Evolutionary conservation across 1,140 invertebrate species (phyloP).

Genomic region (Asobara japonica): DNA sequence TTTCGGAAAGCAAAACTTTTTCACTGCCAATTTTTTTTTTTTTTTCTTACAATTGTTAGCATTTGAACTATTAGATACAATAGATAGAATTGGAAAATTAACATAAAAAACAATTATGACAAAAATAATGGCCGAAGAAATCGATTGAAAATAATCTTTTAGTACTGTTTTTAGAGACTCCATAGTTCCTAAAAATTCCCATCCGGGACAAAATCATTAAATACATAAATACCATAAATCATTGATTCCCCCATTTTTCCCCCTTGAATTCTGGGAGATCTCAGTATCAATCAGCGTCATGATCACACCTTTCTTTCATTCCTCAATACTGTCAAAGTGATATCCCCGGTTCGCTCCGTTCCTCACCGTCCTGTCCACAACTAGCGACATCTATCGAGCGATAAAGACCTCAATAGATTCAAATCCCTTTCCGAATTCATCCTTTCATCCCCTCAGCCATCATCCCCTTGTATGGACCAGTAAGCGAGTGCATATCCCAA

Average conservation of each 20-base stretch:
- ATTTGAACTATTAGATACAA: too few relatives aligned
- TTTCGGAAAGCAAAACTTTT: too few relatives aligned
- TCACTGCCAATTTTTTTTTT: too few relatives aligned
- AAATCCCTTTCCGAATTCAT: conserved; percentile 14
- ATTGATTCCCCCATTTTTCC: neutral
- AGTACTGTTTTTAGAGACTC: too few relatives aligned
- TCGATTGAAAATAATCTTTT: too few relatives aligned
- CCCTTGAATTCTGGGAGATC: neutral
- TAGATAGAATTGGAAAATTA: too few relatives aligned
- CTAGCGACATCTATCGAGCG: conserved; percentile 13
- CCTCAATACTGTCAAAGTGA: neutral
- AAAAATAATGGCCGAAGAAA: too few relatives aligned
- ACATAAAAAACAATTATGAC: too few relatives aligned
- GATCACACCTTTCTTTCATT: neutral
- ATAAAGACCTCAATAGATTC: conserved; percentile 8
- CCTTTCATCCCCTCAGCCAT: neutral
- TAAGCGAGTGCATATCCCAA: conserved; percentile 21
- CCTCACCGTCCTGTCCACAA: neutral
- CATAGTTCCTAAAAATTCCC: too few relatives aligned
- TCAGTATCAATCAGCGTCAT: neutral
- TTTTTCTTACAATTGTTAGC: too few relatives aligned
- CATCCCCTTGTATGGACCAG: neutral
- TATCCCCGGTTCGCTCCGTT: neutral
- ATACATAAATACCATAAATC: too few relatives aligned
- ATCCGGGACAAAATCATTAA: too few relatives aligned